A percentile compares a stretch with the other conserved stretches of the same genome.
phyloP scores from a whole-genome alignment of 2,113 vertebrate genomes.

The Cyanoramphus novaezelandiae region DNA sequence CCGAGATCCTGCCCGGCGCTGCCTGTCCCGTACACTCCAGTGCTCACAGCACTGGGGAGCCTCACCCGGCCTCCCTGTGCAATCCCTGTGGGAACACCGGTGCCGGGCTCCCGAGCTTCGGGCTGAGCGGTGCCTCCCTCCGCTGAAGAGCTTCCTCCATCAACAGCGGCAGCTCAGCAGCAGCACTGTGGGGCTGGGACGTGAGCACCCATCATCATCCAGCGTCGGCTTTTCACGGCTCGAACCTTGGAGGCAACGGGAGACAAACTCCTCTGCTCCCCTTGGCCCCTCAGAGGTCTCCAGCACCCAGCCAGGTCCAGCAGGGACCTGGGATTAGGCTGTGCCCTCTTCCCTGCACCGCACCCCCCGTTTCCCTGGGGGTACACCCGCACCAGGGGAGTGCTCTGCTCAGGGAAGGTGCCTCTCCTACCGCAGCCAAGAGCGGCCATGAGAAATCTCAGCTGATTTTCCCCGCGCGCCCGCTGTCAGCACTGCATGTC shows the following conservation, averaged over 20 bases:
- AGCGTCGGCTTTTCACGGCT: background rate
- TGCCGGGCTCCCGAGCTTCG: background rate
- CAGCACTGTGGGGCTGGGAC: background rate
- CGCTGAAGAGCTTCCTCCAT: background rate
- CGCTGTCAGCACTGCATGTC: no score
- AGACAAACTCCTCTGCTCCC: background rate
- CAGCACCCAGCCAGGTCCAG: background rate
- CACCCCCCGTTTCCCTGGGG: background rate
- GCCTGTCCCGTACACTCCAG: background rate
- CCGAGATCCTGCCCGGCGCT: background rate
- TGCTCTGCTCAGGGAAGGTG: background rate
- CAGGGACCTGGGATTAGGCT: background rate
- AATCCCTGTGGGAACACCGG: background rate
- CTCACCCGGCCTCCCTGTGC: background rate
- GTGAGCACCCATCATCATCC: background rate
- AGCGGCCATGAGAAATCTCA: background rate
- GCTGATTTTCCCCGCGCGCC: background rate
- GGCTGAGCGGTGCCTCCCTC: background rate
- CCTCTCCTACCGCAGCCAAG: background rate
- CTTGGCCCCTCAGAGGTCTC: background rate
- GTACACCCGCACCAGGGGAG: background rate
- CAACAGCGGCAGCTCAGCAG: background rate
- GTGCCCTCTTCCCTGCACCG: background rate
- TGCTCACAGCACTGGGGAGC: background rate
- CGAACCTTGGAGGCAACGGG: background rate